Conservation (phyloP, 2,888 invertebrate species). For the Beris chalybata region DNA sequence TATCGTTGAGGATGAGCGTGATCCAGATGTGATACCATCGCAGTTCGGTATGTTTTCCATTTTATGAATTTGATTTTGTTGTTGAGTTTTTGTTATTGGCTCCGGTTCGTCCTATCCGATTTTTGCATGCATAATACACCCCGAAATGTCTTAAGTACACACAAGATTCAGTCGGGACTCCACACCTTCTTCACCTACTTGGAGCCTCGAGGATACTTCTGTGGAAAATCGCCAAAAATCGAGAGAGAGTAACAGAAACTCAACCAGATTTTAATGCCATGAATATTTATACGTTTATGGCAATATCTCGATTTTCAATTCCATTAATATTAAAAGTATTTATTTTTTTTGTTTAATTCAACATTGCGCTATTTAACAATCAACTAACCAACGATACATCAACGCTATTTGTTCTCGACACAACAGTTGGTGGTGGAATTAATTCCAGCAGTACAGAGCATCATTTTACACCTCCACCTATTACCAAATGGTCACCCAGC, state of each 20-base stretch:
- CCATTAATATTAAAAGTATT: conserved; percentile 29
- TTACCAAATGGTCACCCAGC: conserved; percentile 56
- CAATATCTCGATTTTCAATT: conserved; percentile 23
- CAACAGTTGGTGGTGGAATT: conserved; percentile 4
- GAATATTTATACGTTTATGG: conserved; percentile 26
- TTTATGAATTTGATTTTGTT: conserved; percentile 4
- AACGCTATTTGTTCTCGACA: not conserved
- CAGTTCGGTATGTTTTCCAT: conserved; percentile 63
- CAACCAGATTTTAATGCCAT: conserved; percentile 15
- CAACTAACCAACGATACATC: conserved; percentile 4
- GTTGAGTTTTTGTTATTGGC: not conserved
- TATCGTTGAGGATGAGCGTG: conserved; percentile 57
- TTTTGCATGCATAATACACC: not conserved
- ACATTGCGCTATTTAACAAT: not conserved
- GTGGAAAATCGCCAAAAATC: too few relatives aligned
- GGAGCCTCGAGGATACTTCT: too few relatives aligned
- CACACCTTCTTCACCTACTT: too few relatives aligned
- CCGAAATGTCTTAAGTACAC: too few relatives aligned
- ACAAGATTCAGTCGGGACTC: too few relatives aligned
- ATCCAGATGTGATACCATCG: conserved; percentile 75
- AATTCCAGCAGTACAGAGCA: conserved; percentile 41
- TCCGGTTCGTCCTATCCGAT: not conserved
- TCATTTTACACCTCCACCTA: conserved; percentile 49
- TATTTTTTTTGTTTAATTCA: conserved; percentile 9
- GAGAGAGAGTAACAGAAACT: too few relatives aligned